phyloP scores from a whole-genome alignment of 2,797 vertebrate genomes.

The Eulemur mongoz region DNA sequence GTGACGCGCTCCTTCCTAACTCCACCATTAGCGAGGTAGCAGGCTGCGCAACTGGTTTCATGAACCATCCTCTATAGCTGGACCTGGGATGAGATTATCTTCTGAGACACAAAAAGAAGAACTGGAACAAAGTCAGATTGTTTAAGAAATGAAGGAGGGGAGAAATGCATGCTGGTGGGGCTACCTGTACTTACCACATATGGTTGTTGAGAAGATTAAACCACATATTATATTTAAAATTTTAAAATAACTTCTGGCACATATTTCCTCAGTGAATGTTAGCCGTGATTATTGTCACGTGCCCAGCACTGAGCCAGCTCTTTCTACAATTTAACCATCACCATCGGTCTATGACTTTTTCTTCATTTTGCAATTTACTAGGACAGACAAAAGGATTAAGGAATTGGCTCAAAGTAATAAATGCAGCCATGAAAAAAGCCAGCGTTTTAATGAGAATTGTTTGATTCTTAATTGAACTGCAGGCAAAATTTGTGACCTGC shows the following conservation, averaged over 20 bases:
- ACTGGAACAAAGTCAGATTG: background rate
- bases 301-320: background rate
- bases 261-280: background rate
- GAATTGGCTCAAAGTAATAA: background rate
- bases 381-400: background rate
- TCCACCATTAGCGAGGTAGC: background rate
- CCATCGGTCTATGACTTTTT: background rate
- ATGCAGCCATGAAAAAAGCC: background rate
- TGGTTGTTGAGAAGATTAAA: background rate
- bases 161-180: background rate
- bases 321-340: background rate
- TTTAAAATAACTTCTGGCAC: background rate
- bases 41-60: background rate
- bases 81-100: background rate
- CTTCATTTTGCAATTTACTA: background rate
- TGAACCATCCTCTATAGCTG: background rate
- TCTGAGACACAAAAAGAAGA: background rate
- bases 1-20: background rate
- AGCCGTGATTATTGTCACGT: too few species aligned
- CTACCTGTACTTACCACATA: rapidly evolving
- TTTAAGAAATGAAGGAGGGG: background rate
- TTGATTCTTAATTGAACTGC: background rate
- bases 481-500: background rate
- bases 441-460: background rate
- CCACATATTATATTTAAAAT: background rate